These are phyloP conservation scores for Shargacucullia verbasci DNA, from an alignment of 2,888 invertebrate genomes.

Conservation along the genomic window DNA sequence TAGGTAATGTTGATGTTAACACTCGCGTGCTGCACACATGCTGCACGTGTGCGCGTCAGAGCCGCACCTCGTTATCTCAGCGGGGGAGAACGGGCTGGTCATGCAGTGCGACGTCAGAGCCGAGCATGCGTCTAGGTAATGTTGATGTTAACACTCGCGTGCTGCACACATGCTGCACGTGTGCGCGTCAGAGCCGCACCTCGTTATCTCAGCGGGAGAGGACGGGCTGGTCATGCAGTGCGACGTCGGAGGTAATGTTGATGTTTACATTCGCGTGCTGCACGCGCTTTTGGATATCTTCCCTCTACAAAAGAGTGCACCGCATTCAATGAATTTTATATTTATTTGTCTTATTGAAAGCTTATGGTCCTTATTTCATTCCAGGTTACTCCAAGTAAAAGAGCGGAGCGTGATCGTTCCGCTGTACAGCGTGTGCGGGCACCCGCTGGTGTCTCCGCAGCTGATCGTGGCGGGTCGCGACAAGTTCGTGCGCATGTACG, in stretches of 20 bases:
- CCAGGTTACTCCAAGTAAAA: constrained; percentile 89
- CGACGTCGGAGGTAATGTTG: constrained; percentile 90
- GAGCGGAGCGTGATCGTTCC: constrained; percentile 90
- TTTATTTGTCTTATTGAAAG: no score
- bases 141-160: neutral
- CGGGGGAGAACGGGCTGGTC: constrained; percentile 96
- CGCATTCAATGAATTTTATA: no score
- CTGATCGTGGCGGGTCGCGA: constrained; percentile 96
- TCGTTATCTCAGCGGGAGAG: constrained; percentile 96
- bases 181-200: constrained; percentile 93
- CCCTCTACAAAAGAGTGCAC: no score
- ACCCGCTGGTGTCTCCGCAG: constrained; percentile 93
- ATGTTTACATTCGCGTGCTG: neutral
- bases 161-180: constrained; percentile 96
- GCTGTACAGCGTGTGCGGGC: constrained; percentile 96
- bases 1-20: constrained; percentile 66
- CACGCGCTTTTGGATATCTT: no score
- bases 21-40: constrained; percentile 92
- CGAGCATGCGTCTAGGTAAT: constrained; percentile 88
- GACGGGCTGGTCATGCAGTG: constrained; percentile 94
- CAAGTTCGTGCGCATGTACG: constrained; percentile 93
- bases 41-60: constrained; percentile 93
- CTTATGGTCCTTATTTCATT: constrained; percentile 16
- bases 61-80: constrained; percentile 94
- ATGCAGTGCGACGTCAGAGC: constrained; percentile 94